Conservation (phyloP, 2,113 vertebrate species). For the Atractosteus spatula region DNA sequence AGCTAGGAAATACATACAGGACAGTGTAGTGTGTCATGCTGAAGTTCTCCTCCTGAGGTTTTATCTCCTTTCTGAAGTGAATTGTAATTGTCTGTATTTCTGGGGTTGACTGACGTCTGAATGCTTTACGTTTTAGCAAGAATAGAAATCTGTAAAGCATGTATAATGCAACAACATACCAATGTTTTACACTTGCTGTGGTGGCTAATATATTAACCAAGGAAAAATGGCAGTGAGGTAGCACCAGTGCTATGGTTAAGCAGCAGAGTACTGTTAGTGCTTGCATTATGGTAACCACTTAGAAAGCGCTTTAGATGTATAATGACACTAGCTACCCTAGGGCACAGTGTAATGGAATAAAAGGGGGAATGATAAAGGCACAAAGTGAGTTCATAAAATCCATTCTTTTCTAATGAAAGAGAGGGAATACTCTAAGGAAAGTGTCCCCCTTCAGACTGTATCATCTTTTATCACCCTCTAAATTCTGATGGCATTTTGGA, state of each 20-base stretch:
- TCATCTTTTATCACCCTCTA: constrained; percentile 14
- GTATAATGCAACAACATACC: too few species aligned
- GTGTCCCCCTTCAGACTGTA: not conserved
- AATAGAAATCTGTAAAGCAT: too few species aligned
- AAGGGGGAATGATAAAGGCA: constrained; percentile 23
- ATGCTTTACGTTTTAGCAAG: too few species aligned
- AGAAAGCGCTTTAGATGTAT: constrained; percentile 13
- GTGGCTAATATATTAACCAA: too few species aligned
- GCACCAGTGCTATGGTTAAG: too few species aligned
- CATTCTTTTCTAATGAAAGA: constrained; percentile 24
- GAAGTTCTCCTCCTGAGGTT: not conserved
- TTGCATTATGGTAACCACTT: constrained; percentile 7
- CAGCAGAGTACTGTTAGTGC: not conserved
- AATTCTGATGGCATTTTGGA: constrained; percentile 20
- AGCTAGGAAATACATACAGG: not conserved
- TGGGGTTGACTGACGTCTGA: too few species aligned
- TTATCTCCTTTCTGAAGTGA: too few species aligned
- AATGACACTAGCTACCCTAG: constrained; percentile 11
- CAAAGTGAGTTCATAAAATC: constrained; percentile 36
- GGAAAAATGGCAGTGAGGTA: too few species aligned
- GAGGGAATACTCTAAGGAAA: constrained; percentile 21
- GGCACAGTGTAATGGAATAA: constrained; percentile 19
- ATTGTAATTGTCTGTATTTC: too few species aligned
- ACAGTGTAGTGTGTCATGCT: not conserved
- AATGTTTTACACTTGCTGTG: too few species aligned